Base-by-base conservation (phyloP, 2,113 vertebrate species). In the Brevimyrus niger region DNA sequence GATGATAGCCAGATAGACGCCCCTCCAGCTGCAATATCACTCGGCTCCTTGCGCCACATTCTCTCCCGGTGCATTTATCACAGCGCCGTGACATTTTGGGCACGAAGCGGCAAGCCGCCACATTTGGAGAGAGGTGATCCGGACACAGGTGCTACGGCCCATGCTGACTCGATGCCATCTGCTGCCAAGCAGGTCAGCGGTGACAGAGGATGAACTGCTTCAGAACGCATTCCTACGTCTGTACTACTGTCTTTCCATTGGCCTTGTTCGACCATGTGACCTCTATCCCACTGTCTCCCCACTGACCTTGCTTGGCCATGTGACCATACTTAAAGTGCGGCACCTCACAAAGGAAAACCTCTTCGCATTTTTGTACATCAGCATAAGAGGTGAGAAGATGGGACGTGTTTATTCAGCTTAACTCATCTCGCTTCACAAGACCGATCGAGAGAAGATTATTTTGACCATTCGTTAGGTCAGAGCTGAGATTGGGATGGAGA, bases 21-120 rank as follows among this genome's bases (percentile, higher is more conserved):
- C 27, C 50, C 86, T 50, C 83, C 83, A 86, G 83, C 83, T 86
- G 83, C 47, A 15, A 50, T 47, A 50, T 48, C 46, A 46, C 83
- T 9, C 83, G 8, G 44, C 46, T 27, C 44, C 44, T n/a, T 23
- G 21, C 82, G 23, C 82, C 19, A 21, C 38, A 84, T 31, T 31
- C 73, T 80, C 73, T 42, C 83, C 83, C 23, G 83, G n/a, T 47
- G 23, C 83, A 86, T 86, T 47, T 6, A 86, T 86, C 83, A 80
- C 73, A 7, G 73, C 35, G 17, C 35, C 6, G 31, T 42, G 73
- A 35, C 73, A 80, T 80, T 80, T 80, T 80, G 73, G 73, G 73
- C 73, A 80, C 35, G 73, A 80, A n/a, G 44, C 44, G 11, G 23
- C 44, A 86, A 48, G 11, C 44, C 3, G 83, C 83, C n/a, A 50